These are phyloP conservation scores for Drosophila austrosaltans DNA, from an alignment of 2,888 invertebrate genomes.

Conservation along the genomic window DNA sequence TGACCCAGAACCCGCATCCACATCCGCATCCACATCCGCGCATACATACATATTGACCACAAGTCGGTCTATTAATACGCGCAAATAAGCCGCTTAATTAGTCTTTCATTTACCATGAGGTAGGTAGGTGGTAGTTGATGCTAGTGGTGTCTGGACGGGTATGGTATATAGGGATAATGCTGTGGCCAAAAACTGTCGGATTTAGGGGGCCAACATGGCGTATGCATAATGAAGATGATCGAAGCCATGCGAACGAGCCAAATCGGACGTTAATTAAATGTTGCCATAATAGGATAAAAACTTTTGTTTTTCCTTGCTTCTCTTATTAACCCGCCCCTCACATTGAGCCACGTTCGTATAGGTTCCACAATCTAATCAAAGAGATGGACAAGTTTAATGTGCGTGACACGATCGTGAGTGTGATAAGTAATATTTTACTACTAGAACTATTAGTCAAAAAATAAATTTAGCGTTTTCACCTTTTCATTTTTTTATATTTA, in stretches of 20 bases:
- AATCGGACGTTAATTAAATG: constrained; percentile 74
- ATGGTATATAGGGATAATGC: constrained; percentile 30
- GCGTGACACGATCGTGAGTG: constrained; percentile 3
- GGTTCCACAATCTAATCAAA: neutral
- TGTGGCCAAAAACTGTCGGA: constrained; percentile 73
- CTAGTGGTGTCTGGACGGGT: neutral
- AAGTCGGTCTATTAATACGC: constrained; percentile 76
- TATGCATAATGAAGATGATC: constrained; percentile 71
- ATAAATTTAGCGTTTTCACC: no score
- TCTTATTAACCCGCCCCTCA: neutral
- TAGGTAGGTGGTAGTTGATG: constrained; percentile 10
- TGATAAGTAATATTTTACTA: no score
- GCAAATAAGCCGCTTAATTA: constrained; percentile 78
- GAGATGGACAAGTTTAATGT: neutral
- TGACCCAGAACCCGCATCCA: constrained; percentile 41
- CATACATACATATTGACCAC: constrained; percentile 49
- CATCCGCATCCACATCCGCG: constrained; percentile 11
- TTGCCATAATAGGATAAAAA: constrained; percentile 72
- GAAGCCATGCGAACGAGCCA: constrained; percentile 51
- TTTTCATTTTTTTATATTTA: no score
- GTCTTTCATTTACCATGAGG: constrained; percentile 73
- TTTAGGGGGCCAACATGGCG: constrained; percentile 57
- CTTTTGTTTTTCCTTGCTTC: constrained; percentile 20
- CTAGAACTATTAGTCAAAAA: no score
- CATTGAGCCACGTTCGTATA: constrained; percentile 50